Evolutionary conservation across 2,888 invertebrate species (phyloP).

Genomic region (Pristionchus arcanus): DNA sequence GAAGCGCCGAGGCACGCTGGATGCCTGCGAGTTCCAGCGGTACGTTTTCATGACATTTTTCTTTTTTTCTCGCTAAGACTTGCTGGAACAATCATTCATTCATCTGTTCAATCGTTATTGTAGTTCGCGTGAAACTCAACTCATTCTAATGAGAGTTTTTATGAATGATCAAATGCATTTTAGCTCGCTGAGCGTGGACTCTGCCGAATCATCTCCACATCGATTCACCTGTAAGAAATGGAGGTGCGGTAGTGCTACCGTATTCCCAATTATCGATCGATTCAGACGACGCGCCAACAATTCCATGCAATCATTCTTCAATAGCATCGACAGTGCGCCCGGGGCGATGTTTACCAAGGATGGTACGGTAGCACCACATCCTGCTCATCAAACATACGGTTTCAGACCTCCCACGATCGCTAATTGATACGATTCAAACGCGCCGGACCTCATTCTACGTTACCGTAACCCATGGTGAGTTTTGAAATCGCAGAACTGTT

Average conservation of each 20-base stretch:
- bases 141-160: neutral
- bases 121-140: neutral
- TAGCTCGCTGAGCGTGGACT: constrained; percentile 6
- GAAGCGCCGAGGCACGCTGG: constrained; percentile 18
- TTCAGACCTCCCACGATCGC: neutral
- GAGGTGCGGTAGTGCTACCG: constrained; percentile 22
- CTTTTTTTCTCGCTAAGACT: neutral
- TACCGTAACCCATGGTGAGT: constrained; percentile 35
- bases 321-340: neutral
- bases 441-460: constrained; percentile 19
- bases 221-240: neutral
- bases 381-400: neutral
- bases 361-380: neutral
- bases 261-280: neutral
- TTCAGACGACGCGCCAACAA: constrained; percentile 39
- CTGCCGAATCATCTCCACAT: neutral
- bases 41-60: neutral
- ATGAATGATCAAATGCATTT: neutral
- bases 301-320: constrained; percentile 15
- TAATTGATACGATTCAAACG: neutral
- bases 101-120: neutral
- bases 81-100: neutral
- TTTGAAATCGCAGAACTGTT: neutral
- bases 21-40: constrained; percentile 23
- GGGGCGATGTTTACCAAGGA: neutral